Evolutionary conservation across 2,113 vertebrate species (phyloP), one percentile per base, ranked within the genome.

Genomic region (Lamprologus callipterus): DNA sequence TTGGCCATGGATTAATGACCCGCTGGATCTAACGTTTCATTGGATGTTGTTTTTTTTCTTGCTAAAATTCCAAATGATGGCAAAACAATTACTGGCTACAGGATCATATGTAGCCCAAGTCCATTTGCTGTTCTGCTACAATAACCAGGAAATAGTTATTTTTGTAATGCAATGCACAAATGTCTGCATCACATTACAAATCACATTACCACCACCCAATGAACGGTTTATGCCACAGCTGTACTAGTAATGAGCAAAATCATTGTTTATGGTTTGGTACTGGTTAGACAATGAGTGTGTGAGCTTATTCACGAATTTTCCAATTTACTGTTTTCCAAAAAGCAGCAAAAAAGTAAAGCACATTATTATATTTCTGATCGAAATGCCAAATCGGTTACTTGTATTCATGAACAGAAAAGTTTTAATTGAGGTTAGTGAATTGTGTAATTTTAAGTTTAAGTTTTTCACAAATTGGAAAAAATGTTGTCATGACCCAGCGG

Each of bases 1-100:
- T 90, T 88, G 79, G 81, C 21, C 80, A 13, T 58, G 85, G 86
- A 89, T 92, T 93, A 92, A 92, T 87, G 89, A 86, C 91, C 84
- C 53, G 90, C 47, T 90, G 81, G 80, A 88, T 89, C 80, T 85
- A 80, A 92, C 84, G 79, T 89, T 85, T 92, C 81, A 89, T 79
- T 82, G 84, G 85, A 83, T 87, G 42, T 60, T 82, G 78, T 28
- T 28, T 26, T 75, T 82, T 86, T 87, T 89, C 9, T 31, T 70
- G 82, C 84, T 89, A 78, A 78, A 78, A 31, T 78, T 31, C 6
- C 23, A 75, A 47, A 47, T 49, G 16, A 78, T 78, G 42, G 16
- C 42, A 31, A 78, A 78, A 78, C 42, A 31, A n/a, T 49, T 78
- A 31, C 42, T 78, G 14, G 16, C 42, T 49, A 31, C 42, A 49